These are phyloP conservation scores for Tachyglossus aculeatus DNA, from an alignment of 2,797 vertebrate species.

Conservation along the genomic window DNA sequence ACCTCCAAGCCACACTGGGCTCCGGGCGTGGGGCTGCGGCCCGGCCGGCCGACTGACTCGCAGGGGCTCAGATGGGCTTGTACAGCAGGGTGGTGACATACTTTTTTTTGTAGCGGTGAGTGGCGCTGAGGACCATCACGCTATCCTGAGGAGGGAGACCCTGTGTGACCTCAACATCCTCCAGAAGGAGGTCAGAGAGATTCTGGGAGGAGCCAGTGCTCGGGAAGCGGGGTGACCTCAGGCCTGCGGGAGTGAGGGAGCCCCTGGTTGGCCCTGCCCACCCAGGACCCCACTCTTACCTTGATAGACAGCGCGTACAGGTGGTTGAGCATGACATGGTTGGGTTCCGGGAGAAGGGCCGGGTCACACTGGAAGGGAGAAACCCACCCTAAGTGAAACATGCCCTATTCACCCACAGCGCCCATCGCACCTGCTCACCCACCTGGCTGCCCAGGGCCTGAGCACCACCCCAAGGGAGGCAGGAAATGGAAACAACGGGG, in stretches of 20 bases:
- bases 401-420: no score
- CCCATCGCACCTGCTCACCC: no score
- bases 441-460: no score
- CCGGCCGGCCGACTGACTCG: no score
- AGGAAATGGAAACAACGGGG: no score
- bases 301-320: conserved; percentile 96
- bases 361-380: conserved; percentile 87
- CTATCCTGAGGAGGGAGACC: conserved; percentile 81
- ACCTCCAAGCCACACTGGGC: no score
- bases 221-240: not conserved
- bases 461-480: no score
- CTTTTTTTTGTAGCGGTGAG: conserved; percentile 97
- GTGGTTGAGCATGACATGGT: conserved; percentile 98
- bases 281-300: conserved; percentile 69
- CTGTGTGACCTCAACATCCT: not conserved
- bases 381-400: no score
- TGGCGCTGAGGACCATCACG: conserved; percentile 95
- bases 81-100: conserved; percentile 94
- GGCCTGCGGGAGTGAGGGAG: no score
- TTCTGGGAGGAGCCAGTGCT: not conserved
- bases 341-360: conserved; percentile 93
- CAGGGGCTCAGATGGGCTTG: conserved; percentile 94
- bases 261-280: not conserved
- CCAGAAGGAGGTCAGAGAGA: no score
- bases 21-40: conserved; percentile 18